Evolutionary conservation across 2,888 invertebrate genomes (phyloP).

Genomic region (Cantharis rustica): DNA sequence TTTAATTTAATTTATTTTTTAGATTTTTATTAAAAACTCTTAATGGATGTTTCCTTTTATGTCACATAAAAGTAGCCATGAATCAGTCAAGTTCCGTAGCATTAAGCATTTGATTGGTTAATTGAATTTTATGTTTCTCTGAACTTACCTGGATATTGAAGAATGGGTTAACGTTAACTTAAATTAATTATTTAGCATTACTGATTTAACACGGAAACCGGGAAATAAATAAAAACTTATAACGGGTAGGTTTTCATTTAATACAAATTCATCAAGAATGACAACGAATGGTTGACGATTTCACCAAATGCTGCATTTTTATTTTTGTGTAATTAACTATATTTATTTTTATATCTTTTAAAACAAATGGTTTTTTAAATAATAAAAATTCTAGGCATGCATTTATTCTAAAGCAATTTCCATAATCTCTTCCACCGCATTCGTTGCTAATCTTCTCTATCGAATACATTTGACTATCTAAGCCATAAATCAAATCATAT

Average conservation of each 20-base stretch:
- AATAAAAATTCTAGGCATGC: constrained; percentile 30
- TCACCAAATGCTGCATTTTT: not conserved
- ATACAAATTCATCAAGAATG: not conserved
- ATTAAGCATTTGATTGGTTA: not conserved
- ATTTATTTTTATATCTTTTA: not conserved
- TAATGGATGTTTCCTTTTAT: not conserved
- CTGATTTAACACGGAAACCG: not conserved
- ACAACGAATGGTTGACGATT: not conserved
- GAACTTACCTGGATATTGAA: not conserved
- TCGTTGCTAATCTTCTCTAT: constrained; percentile 31
- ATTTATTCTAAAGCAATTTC: constrained; percentile 30
- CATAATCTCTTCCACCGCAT: constrained; percentile 32
- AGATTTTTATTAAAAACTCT: not conserved
- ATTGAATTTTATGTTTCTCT: not conserved
- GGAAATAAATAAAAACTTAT: not conserved
- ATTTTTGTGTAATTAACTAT: not conserved
- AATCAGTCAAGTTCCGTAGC: not conserved
- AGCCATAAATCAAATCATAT: constrained; percentile 30
- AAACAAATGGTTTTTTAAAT: constrained; percentile 23
- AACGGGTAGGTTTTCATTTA: not conserved
- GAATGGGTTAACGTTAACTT: not conserved
- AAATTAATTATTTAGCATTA: not conserved
- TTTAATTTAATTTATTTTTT: not conserved
- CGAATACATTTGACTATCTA: constrained; percentile 31
- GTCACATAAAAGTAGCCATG: not conserved